phyloP scores from a whole-genome alignment of 2,797 vertebrate genomes.

The Hemibagrus guttatus region DNA sequence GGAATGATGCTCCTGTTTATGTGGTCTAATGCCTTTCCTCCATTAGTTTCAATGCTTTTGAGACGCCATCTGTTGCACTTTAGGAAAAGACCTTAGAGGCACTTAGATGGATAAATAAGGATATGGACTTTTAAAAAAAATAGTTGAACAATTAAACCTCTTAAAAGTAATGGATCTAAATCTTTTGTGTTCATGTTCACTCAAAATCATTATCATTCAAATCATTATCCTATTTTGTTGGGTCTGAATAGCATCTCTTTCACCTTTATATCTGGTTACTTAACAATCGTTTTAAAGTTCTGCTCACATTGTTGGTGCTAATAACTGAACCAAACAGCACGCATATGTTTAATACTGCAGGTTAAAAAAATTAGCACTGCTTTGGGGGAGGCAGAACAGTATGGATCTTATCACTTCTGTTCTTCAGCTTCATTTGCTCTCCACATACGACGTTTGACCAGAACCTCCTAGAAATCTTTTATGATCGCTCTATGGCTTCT shows the following conservation, averaged over 20 bases:
- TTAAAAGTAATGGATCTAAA: not conserved
- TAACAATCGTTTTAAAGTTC: not conserved
- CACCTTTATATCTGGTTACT: not conserved
- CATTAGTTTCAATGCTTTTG: constrained; percentile 73
- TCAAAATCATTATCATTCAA: constrained; percentile 1
- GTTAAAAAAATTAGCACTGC: constrained; percentile 66
- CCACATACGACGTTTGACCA: constrained; percentile 37
- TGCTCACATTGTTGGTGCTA: not conserved
- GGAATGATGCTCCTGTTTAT: constrained; percentile 87
- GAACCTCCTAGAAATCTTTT: constrained; percentile 52
- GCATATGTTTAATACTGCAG: constrained; percentile 22
- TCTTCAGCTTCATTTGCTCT: constrained; percentile 49
- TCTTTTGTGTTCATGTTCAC: not conserved
- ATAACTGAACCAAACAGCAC: constrained; percentile 19
- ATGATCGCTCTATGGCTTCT: constrained; percentile 39
- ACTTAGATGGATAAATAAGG: not conserved
- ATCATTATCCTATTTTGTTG: not conserved
- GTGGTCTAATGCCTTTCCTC: constrained; percentile 78
- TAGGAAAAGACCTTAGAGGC: constrained; percentile 4
- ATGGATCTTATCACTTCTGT: constrained; percentile 64
- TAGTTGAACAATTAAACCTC: not conserved
- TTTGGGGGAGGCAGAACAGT: constrained; percentile 56
- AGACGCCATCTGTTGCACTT: constrained; percentile 72
- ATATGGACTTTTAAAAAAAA: not conserved
- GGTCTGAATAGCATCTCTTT: not conserved